Percentiles rank a stretch among this genome's conserved stretches.
Evolutionary conservation across 2,797 vertebrate genomes (phyloP).

Genomic region (Megalops cyprinoides): DNA sequence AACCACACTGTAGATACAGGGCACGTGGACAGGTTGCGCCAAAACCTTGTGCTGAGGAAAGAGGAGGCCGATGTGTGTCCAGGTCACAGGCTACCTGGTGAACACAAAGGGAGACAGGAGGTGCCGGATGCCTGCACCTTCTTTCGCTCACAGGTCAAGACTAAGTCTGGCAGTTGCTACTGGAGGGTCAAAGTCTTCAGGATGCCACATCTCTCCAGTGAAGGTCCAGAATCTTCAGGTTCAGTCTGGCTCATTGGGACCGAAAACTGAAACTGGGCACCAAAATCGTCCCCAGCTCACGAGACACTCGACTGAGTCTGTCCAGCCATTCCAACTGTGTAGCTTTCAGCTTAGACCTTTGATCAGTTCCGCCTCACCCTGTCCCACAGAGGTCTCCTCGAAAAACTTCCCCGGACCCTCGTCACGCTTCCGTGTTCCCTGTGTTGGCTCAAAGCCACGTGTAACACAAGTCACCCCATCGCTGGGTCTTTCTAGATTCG

Average conservation of each 20-base stretch:
- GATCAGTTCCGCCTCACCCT: constrained; percentile 15
- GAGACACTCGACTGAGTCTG: not conserved
- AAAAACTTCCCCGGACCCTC: constrained; percentile 32
- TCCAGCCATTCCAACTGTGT: not conserved
- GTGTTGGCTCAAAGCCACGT: constrained; percentile 10
- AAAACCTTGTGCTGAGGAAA: constrained; percentile 38
- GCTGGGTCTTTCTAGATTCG: not conserved
- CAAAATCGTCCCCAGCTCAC: not conserved
- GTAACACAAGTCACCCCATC: not conserved
- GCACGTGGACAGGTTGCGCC: constrained; percentile 29
- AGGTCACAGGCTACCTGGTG: constrained; percentile 62
- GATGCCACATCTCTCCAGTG: not conserved
- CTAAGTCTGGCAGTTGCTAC: not conserved
- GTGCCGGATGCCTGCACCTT: not conserved
- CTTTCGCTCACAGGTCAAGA: not conserved
- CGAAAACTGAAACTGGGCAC: not conserved
- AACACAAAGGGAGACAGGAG: constrained; percentile 22
- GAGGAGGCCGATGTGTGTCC: constrained; percentile 1
- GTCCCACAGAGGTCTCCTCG: constrained; percentile 12
- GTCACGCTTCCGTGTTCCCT: constrained; percentile 7
- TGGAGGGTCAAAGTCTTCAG: not conserved
- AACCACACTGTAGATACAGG: constrained; percentile 31
- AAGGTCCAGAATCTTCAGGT: not conserved
- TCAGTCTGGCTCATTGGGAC: not conserved
- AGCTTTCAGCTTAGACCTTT: not conserved